A percentile compares a stretch with the other conserved stretches of the same genome.
Conservation (phyloP, 2,888 invertebrate genomes). For the Drosophila ezoana region DNA sequence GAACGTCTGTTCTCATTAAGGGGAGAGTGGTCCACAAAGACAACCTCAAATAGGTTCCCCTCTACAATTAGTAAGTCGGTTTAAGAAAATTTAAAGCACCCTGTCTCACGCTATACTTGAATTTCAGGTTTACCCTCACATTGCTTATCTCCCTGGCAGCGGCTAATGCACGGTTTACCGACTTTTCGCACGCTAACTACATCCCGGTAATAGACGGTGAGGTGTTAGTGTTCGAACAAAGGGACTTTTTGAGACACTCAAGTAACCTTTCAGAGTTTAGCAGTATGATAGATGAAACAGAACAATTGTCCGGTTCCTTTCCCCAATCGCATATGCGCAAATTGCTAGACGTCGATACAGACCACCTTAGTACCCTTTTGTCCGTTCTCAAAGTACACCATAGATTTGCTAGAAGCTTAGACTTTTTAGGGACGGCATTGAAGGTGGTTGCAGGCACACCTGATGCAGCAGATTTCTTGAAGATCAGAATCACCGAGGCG, state of each 20-base stretch:
- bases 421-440: too few species aligned
- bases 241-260: not conserved
- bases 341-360: too few species aligned
- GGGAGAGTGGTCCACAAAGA: not conserved
- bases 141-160: not conserved
- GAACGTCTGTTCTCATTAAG: not conserved
- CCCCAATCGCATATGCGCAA: not conserved
- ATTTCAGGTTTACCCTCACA: not conserved
- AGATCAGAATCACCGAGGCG: too few species aligned
- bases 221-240: not conserved
- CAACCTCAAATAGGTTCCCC: not conserved
- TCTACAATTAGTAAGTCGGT: not conserved
- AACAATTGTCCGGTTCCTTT: not conserved
- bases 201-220: not conserved
- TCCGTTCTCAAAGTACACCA: too few species aligned
- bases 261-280: not conserved
- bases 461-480: too few species aligned
- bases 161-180: not conserved
- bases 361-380: too few species aligned
- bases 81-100: not conserved
- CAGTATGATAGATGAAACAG: not conserved
- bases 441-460: too few species aligned
- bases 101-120: not conserved
- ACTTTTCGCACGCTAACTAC: slow-evolving; percentile 3
- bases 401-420: too few species aligned